Base-by-base conservation (phyloP, 2,113 vertebrate genomes). In the Alectura lathami region DNA sequence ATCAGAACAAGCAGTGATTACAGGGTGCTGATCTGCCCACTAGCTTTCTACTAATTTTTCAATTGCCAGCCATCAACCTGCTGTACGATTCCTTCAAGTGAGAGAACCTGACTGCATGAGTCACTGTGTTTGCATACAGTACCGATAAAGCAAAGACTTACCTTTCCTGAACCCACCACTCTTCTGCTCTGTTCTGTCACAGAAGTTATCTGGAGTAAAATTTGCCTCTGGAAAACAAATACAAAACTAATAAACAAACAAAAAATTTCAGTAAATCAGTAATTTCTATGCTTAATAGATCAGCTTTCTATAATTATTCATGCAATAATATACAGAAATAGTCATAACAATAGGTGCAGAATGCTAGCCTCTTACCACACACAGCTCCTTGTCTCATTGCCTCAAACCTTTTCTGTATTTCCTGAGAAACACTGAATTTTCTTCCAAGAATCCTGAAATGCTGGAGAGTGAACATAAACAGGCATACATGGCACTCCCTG, bases 231-330 rank as follows among this genome's bases (percentile, higher is more conserved):
- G 3, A 8, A 4, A 54, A 24, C 5, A 9, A 21, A 36, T 59
- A 21, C 32, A 30, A 66, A 43, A n/a, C 18, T 45, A n/a, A 23
- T 17, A 15, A 36, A n/a, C 18, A 67, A n/a, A 23, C 17, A 15
- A 36, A 11, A 53, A 66, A 32, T 79, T 51, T 34, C 79, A 47
- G 3, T 67, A 59, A 80, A 77, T 16, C 22, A 34, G 23, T 27
- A 74, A 67, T 38, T 57, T 51, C 0, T 0, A 47, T 13, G 3
- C 13, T 47, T 86, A 80, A 69, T 12, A 57, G 1, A 62, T 43
- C 30, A 4, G 14, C 4, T 67, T 66, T 74, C 76, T 66, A 30
- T 81, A 94, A 69, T 74, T 38, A 34, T 62, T 50, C 10, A 50
- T 23, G 36, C 11, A 81, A 38, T 42, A 77, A 70, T 81, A 77